phyloP scores from a whole-genome alignment of 1,140 invertebrate species.

The Drosophila saltans region DNA sequence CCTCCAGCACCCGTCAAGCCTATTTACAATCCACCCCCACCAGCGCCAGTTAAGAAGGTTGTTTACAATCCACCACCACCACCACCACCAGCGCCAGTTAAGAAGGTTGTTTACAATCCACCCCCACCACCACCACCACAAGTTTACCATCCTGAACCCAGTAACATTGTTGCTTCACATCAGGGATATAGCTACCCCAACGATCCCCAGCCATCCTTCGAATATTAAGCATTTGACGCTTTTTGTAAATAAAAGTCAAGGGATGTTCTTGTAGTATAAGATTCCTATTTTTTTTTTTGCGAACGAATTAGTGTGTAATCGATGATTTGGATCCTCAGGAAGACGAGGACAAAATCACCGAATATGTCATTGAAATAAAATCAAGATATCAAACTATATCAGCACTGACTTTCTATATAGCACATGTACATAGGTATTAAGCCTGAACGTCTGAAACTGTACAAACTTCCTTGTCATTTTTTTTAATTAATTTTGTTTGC shows the following conservation, averaged over 20 bases:
- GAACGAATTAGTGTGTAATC: constrained; percentile 45
- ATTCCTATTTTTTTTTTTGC: constrained; percentile 34
- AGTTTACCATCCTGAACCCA: constrained; percentile 20
- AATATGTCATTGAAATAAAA: constrained; percentile 45
- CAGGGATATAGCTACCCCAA: constrained; percentile 77
- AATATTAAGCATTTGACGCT: constrained; percentile 50
- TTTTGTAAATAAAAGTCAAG: constrained; percentile 54
- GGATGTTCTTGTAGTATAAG: constrained; percentile 69
- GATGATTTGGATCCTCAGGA: constrained; percentile 24
- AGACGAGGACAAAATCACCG: constrained; percentile 36
- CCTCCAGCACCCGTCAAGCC: constrained; percentile 14
- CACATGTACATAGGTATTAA: too few species aligned
- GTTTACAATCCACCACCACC: constrained; percentile 23
- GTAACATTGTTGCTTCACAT: constrained; percentile 9
- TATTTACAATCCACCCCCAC: constrained; percentile 39
- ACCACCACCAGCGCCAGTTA: constrained; percentile 36
- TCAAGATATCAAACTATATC: constrained; percentile 27
- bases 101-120: constrained; percentile 40
- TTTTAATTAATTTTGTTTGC: too few species aligned
- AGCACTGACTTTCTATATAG: not conserved
- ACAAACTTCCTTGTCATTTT: too few species aligned
- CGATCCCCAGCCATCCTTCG: constrained; percentile 75
- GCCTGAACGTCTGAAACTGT: too few species aligned
- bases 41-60: constrained; percentile 21
- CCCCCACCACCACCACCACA: constrained; percentile 28